A percentile compares a stretch with the other conserved stretches of the same genome.
Conservation (phyloP, 2,888 invertebrate genomes). For the Notodonta dromedarius region DNA sequence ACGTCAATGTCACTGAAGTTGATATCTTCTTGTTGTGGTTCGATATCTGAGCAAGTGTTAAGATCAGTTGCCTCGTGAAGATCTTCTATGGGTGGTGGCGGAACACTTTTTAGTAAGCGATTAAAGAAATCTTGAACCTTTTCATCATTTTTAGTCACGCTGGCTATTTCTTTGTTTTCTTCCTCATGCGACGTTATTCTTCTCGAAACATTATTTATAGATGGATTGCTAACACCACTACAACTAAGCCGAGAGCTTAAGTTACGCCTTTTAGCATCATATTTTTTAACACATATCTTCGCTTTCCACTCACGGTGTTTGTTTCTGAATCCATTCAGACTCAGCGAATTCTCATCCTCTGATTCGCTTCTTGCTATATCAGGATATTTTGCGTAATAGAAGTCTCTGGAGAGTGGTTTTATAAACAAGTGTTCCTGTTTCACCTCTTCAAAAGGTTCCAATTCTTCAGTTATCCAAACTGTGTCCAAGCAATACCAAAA, state of each 20-base stretch:
- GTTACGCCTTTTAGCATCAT: constrained; percentile 53
- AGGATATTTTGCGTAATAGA: constrained; percentile 71
- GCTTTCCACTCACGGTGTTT: constrained; percentile 73
- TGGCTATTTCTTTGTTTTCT: constrained; percentile 16
- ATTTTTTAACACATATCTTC: constrained; percentile 61
- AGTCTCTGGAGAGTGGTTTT: constrained; percentile 71
- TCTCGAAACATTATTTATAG: constrained; percentile 46
- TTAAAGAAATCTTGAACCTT: constrained; percentile 62
- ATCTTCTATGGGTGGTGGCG: constrained; percentile 67
- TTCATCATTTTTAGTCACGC: constrained; percentile 47
- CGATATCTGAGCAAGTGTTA: constrained; percentile 34
- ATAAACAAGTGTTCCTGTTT: constrained; percentile 62
- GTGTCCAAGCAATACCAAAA: constrained; percentile 74
- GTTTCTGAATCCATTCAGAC: constrained; percentile 62
- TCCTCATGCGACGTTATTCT: constrained; percentile 43
- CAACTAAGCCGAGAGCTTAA: constrained; percentile 44
- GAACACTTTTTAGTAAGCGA: constrained; percentile 62
- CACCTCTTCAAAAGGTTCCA: constrained; percentile 77
- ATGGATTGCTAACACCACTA: constrained; percentile 44
- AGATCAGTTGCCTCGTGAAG: constrained; percentile 24
- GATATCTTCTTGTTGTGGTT: constrained; percentile 30
- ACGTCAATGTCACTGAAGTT: constrained; percentile 58
- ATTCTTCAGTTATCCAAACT: constrained; percentile 69
- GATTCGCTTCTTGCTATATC: constrained; percentile 78
- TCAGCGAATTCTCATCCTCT: constrained; percentile 71